Percentiles rank a stretch among this genome's conserved stretches.
These are phyloP conservation scores for Drosophila mercatorum DNA, from an alignment of 2,888 invertebrate species.

Conservation along the genomic window DNA sequence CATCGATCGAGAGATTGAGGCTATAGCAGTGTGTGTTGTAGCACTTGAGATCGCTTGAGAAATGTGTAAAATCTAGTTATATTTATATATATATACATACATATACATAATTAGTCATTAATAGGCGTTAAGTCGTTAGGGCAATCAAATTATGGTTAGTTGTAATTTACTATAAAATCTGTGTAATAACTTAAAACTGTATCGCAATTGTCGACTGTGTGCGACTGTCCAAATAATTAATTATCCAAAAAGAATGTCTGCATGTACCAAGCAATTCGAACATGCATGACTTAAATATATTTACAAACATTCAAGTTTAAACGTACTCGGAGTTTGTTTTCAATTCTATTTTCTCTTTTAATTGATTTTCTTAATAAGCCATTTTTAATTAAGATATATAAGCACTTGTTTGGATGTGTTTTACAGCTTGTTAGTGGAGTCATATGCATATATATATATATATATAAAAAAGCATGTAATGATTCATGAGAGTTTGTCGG, in stretches of 20 bases:
- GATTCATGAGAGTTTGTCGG: background rate
- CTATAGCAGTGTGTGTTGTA: constrained; percentile 3
- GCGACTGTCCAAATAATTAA: constrained; percentile 37
- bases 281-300: constrained; percentile 37
- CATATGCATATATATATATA: too few species aligned
- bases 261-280: constrained; percentile 36
- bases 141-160: constrained; percentile 42
- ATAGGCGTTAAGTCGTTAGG: constrained; percentile 41
- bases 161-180: constrained; percentile 30
- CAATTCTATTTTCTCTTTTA: background rate
- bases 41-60: background rate
- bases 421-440: too few species aligned
- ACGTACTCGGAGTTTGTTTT: background rate
- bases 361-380: background rate
- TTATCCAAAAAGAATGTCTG: constrained; percentile 33
- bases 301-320: constrained; percentile 19
- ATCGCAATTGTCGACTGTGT: constrained; percentile 29
- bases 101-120: constrained; percentile 9
- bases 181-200: constrained; percentile 31
- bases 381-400: background rate
- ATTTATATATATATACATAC: constrained; percentile 16
- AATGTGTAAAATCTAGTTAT: constrained; percentile 42
- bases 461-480: background rate
- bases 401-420: background rate
- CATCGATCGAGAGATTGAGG: constrained; percentile 14